These are phyloP conservation scores for Ibidorhyncha struthersii DNA, from an alignment of 2,113 vertebrate genomes.

Conservation along the genomic window DNA sequence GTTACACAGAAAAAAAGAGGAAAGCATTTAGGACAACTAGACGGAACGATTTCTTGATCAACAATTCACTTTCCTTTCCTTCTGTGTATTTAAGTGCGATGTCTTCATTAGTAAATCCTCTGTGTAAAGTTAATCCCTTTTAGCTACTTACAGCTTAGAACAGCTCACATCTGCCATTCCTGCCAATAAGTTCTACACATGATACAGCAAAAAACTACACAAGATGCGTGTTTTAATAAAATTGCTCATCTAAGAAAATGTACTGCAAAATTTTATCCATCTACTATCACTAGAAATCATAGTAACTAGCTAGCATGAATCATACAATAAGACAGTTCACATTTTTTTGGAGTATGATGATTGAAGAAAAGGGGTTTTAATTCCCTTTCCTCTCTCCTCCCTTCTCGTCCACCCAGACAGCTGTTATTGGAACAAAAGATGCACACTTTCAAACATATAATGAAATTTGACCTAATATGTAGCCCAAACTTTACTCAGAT, in stretches of 20 bases:
- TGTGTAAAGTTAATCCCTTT: slow-evolving; percentile 63
- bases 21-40: not conserved
- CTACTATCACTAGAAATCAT: not conserved
- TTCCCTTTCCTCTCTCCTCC: not conserved
- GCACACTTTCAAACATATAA: not conserved
- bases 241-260: not conserved
- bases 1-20: not conserved
- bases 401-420: not conserved
- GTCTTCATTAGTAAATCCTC: slow-evolving; percentile 68
- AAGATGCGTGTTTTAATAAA: not conserved
- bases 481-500: not conserved
- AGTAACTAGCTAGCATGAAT: not conserved
- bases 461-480: not conserved
- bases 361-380: not conserved
- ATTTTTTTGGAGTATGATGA: not conserved
- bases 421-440: not conserved
- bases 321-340: not conserved
- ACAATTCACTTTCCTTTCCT: not conserved
- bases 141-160: slow-evolving; percentile 58
- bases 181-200: not conserved
- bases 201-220: not conserved
- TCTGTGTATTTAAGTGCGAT: not conserved
- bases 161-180: slow-evolving; percentile 20
- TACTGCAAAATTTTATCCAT: not conserved
- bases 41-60: not conserved